These are phyloP conservation scores for Penelope pileata DNA, from an alignment of 2,113 vertebrate genomes.

Conservation along the genomic window DNA sequence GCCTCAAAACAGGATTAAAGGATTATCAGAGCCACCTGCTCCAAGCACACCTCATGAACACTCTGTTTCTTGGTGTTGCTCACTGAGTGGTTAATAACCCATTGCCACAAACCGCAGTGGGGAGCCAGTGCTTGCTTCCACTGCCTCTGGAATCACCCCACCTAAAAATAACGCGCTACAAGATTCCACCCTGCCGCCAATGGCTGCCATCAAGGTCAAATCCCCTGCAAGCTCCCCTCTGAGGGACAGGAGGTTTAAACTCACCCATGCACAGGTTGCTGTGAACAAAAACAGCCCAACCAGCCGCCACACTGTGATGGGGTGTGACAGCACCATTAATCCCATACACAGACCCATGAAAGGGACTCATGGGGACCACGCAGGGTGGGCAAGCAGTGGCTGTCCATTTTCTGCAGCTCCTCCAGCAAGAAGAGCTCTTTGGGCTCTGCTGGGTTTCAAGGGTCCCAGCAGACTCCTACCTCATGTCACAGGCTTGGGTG, in stretches of 20 bases:
- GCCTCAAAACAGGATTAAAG: not conserved
- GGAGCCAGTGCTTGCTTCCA: not conserved
- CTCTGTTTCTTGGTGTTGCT: not conserved
- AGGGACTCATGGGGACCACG: not conserved
- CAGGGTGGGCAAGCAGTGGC: accelerated
- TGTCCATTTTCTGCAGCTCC: not conserved
- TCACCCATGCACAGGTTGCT: not conserved
- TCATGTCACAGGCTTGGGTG: not conserved
- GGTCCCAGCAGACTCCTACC: not conserved
- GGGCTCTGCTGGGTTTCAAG: accelerated
- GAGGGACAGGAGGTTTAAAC: not conserved
- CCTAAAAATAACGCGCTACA: not conserved
- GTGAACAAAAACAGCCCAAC: not conserved
- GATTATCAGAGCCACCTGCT: not conserved
- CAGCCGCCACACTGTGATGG: not conserved
- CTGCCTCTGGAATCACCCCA: not conserved
- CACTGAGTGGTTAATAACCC: not conserved
- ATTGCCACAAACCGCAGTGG: conserved; percentile 4
- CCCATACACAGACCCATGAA: accelerated
- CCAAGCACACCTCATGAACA: not conserved
- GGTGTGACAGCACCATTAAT: accelerated
- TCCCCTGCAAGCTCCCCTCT: not conserved
- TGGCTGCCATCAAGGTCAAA: not conserved
- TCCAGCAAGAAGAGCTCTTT: not conserved
- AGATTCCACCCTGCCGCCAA: not conserved